These are phyloP conservation scores for Polydrusus cervinus DNA, from an alignment of 2,888 invertebrate genomes.

Conservation along the genomic window DNA sequence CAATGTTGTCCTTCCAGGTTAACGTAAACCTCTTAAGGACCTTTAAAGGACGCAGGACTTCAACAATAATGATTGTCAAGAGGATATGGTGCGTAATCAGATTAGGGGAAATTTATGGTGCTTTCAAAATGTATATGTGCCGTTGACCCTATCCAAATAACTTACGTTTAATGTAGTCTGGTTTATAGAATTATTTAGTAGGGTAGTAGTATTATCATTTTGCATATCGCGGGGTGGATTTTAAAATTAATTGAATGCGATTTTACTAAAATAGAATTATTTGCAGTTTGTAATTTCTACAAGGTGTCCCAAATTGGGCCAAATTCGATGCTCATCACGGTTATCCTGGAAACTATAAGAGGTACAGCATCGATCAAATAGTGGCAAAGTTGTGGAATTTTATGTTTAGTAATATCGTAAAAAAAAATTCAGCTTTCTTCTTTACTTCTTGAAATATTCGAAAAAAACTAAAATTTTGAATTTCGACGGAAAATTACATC, in stretches of 20 bases:
- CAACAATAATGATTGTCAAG: constrained; percentile 48
- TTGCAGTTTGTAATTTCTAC: no score
- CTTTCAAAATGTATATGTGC: constrained; percentile 43
- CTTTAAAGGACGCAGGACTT: constrained; percentile 51
- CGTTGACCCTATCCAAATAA: constrained; percentile 52
- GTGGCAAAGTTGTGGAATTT: no score
- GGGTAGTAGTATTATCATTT: constrained; percentile 21
- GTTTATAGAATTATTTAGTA: constrained; percentile 37
- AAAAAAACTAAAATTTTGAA: no score
- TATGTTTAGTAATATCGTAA: no score
- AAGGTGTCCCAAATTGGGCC: no score
- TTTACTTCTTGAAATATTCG: no score
- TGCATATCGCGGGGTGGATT: neutral
- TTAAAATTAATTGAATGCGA: constrained; percentile 16
- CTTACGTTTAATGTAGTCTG: constrained; percentile 47
- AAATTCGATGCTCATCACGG: no score
- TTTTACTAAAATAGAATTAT: neutral
- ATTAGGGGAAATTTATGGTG: constrained; percentile 49
- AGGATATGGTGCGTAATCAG: constrained; percentile 53
- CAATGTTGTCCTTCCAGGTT: constrained; percentile 49
- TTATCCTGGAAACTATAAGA: no score
- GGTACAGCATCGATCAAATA: no score
- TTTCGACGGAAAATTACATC: no score
- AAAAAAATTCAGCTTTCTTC: no score
- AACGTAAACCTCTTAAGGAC: constrained; percentile 52